Evolutionary conservation across 2,113 vertebrate species (phyloP), one percentile per base, ranked within the genome.

Genomic region (Pseudonaja textilis): DNA sequence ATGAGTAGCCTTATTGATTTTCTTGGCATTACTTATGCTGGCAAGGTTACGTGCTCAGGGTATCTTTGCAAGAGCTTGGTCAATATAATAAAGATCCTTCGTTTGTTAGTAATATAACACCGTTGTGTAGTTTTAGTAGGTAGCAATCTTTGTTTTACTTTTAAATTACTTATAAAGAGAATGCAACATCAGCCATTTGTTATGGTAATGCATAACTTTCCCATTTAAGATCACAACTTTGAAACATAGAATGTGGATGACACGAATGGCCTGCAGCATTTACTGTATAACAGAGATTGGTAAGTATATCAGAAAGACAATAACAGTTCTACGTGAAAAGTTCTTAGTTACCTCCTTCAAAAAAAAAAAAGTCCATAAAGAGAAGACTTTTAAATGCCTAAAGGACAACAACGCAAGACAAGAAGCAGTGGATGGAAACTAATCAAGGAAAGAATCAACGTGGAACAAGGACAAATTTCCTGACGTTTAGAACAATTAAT

Each of bases 1-100:
- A 93, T 90, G 88, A 86, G 47, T 85, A 90, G 56, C 89, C 47
- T 54, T 81, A 93, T 93, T 90, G 88, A 93, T 93, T 90, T 57
- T n/a, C 50, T 88, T 93, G 88, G 34, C 92, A 86, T 90, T 87
- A 64, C 14, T 86, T 50, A 90, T 59, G n/a, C 45, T 34, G 25
- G 88, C 39, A 86, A 87, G 6, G n/a, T 93, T 90, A 90, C 5
- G 50, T 87, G 92, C 45, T 50, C 74, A 87, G 45, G 25, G 42
- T 90, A 93, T 61, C 45, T 93, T 87, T 90, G n/a, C 74, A 50
- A 93, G 89, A 93, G 54, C 20, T 87, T n/a, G 56, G 42, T 90
- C 55, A 52, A 39, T 85, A 0, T 2, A 39, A 54, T 45, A 92
- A 90, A 22, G 56, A 55, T 52, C 14, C 5, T 20, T 88, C 93